These are phyloP conservation scores for Lithosia quadra DNA, from an alignment of 2,888 invertebrate genomes.

Conservation along the genomic window DNA sequence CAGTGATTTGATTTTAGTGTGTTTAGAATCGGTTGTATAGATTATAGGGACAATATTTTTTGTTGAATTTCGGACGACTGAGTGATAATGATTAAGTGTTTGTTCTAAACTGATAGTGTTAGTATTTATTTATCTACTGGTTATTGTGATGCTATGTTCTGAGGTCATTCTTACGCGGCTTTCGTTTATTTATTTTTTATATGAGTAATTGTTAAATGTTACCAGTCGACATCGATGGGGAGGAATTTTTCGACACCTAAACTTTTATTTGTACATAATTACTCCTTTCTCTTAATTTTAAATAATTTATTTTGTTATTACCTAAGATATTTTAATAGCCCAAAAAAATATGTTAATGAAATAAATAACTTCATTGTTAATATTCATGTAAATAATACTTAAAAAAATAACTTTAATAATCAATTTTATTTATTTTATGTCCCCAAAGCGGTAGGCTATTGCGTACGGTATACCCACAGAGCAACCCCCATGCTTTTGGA, in stretches of 20 bases:
- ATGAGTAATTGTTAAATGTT: not conserved
- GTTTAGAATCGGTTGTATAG: not conserved
- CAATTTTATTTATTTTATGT: no score
- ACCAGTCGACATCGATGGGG: no score
- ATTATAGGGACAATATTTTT: conserved; percentile 6
- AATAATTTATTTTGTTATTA: no score
- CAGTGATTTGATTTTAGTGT: conserved; percentile 9
- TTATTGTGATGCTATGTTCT: conserved; percentile 27
- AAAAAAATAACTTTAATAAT: no score
- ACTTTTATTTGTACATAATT: no score
- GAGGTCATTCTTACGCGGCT: conserved; percentile 5
- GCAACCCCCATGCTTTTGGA: not conserved
- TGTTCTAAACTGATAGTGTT: conserved; percentile 38
- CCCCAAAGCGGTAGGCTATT: no score
- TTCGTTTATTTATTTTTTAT: not conserved
- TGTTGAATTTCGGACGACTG: conserved; percentile 2
- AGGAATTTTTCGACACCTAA: no score
- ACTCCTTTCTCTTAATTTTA: no score
- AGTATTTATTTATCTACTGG: conserved; percentile 25
- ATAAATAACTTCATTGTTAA: no score
- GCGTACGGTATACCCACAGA: not conserved
- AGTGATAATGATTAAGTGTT: conserved; percentile 28
- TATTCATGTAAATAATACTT: no score
- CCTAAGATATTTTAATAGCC: no score
- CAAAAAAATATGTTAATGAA: no score